Evolutionary conservation across 2,113 vertebrate genomes (phyloP).

Genomic region (Nycticryphes semicollaris): DNA sequence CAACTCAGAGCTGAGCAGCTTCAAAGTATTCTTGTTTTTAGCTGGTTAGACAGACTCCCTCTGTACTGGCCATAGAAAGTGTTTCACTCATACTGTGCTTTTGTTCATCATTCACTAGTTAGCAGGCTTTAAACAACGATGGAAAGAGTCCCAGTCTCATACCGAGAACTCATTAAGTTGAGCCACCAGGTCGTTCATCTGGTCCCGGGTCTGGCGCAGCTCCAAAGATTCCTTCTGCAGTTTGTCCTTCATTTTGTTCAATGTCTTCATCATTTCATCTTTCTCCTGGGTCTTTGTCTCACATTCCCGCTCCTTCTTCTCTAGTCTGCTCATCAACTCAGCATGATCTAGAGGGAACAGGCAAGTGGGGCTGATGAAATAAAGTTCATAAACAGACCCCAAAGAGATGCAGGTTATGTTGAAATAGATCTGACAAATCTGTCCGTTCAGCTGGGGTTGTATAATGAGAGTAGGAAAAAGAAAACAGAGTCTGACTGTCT

Average conservation of each 20-base stretch:
- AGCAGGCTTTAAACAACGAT: conserved; percentile 3
- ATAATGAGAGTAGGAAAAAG: not conserved
- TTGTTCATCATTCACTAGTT: not conserved
- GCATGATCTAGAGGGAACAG: conserved; percentile 81
- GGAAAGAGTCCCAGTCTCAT: conserved; percentile 31
- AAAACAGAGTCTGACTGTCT: not conserved
- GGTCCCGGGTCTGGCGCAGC: conserved; percentile 89
- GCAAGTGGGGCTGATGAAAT: not conserved
- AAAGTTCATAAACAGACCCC: not conserved
- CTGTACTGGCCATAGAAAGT: not conserved
- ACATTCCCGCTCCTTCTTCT: conserved; percentile 94
- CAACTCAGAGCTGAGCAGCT: not conserved
- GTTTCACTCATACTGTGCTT: not conserved
- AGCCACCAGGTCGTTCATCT: conserved; percentile 86
- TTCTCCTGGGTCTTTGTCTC: conserved; percentile 95
- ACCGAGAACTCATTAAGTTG: conserved; percentile 88
- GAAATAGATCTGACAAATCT: conserved; percentile 12
- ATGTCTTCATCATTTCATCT: conserved; percentile 98
- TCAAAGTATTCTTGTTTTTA: not conserved
- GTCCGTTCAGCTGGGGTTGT: not conserved
- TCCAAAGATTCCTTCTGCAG: conserved; percentile 92
- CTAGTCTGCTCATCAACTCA: conserved; percentile 86
- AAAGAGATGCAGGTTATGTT: not conserved
- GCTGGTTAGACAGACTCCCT: not conserved
- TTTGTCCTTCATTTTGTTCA: conserved; percentile 99